Base-by-base conservation (phyloP, 2,113 vertebrate species). In the Apteryx mantelli region DNA sequence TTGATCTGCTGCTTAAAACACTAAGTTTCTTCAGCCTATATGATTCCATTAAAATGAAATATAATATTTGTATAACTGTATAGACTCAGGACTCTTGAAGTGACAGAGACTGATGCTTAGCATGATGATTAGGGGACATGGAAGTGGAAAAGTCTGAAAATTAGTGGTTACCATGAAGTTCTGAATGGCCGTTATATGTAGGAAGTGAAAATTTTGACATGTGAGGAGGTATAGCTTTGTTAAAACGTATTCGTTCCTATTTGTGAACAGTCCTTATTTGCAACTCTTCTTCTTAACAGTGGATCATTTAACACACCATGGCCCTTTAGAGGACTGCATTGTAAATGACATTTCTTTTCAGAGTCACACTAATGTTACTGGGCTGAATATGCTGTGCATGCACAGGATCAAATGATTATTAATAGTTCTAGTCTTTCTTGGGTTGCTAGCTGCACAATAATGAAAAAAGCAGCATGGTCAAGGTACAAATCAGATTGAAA, bases 401-500 rank as follows among this genome's bases (percentile, higher is more conserved):
- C 89, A 93, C 46, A 66, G 76, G 86, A 88, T 94, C 21, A 5
- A 93, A 71, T 46, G 66, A 74, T 96, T 91, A 96, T 96, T 96
- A 94, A 97, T 95, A 76, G 95, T 89, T 94, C 73, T 48, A 71
- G 82, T 80, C 86, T 95, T 94, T 87, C 38, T 65, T 88, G 82
- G 44, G 65, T 82, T 89, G 87, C 80, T 86, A 77, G 76, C 76
- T 94, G 93, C 96, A 96, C 93, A 69, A 80, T 85, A 95, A 91
- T 91, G 94, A 84, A 96, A 79, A 75, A 93, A 79, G 32, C 24
- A 38, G 42, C 76, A 46, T 32, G 25, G 89, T 89, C 76, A 94
- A 97, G 92, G 71, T 89, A 92, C 90, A 95, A 95, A 95, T 88
- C 80, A 86, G 84, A 86, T 10, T 86, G 68, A 93, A 96, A 85